Evolutionary conservation across 1,140 invertebrate genomes (phyloP).

Genomic region (Mercenaria mercenaria): DNA sequence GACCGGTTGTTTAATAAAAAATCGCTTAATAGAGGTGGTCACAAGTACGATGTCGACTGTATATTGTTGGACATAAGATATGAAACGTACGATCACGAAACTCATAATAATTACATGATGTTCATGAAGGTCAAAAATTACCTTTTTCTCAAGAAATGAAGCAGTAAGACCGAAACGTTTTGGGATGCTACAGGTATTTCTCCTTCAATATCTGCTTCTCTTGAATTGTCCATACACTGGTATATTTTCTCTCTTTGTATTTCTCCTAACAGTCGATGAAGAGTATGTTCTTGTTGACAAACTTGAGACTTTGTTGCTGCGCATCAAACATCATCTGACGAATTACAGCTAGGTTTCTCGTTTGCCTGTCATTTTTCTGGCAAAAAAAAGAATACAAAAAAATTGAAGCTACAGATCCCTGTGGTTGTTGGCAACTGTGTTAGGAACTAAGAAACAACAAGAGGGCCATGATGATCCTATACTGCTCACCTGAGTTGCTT

Average conservation of each 20-base stretch:
- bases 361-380: conserved; percentile 97
- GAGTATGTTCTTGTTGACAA: conserved; percentile 95
- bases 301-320: conserved; percentile 90
- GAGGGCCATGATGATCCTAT: too few species aligned
- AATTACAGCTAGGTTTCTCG: conserved; percentile 98
- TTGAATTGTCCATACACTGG: conserved; percentile 96
- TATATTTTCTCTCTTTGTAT: conserved; percentile 93
- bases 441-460: too few species aligned
- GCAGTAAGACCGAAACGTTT: conserved; percentile 98
- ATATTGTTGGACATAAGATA: too few species aligned
- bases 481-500: too few species aligned
- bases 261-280: conserved; percentile 95
- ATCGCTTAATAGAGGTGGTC: too few species aligned
- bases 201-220: conserved; percentile 93
- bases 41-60: too few species aligned
- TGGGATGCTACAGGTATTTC: conserved; percentile 98
- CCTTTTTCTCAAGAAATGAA: conserved; percentile 95
- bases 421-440: too few species aligned
- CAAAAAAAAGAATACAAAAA: too few species aligned
- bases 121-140: conserved; percentile 65
- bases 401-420: too few species aligned
- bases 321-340: conserved; percentile 94
- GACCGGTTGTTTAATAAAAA: too few species aligned
- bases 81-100: not conserved
- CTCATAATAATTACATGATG: not conserved